These are phyloP conservation scores for Pachyseris speciosa DNA, from an alignment of 64 coral and sea anemone species.

Conservation along the genomic window DNA sequence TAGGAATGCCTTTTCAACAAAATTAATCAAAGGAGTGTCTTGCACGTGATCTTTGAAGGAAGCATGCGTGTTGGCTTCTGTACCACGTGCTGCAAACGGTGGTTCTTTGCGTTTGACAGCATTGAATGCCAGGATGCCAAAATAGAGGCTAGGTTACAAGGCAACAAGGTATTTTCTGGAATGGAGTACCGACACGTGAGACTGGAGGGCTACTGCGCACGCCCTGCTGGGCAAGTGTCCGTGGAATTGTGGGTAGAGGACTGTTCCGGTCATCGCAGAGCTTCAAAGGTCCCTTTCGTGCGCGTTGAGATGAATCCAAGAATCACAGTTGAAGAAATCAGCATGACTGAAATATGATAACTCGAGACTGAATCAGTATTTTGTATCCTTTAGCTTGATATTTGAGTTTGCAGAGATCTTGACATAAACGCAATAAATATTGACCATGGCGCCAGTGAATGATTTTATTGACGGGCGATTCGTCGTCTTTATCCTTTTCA, in stretches of 20 bases:
- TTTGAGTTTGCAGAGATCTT: no score
- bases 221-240: slow-evolving; percentile 50
- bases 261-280: slow-evolving; percentile 53
- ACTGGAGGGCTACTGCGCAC: slow-evolving; percentile 85
- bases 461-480: no score
- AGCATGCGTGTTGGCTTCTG: slow-evolving; percentile 91
- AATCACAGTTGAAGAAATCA: slow-evolving; percentile 75
- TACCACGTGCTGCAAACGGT: slow-evolving; percentile 83
- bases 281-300: slow-evolving; percentile 26
- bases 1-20: slow-evolving; percentile 86
- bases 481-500: no score
- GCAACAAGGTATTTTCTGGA: slow-evolving; percentile 53
- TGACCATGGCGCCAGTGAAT: no score
- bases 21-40: slow-evolving; percentile 18
- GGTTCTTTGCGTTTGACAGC: slow-evolving; percentile 84
- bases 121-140: slow-evolving; percentile 25
- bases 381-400: no score
- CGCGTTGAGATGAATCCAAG: slow-evolving; percentile 57
- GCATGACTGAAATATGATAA: slow-evolving; percentile 14
- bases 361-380: no score
- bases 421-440: no score
- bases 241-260: slow-evolving; percentile 89
- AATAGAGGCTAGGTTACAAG: slow-evolving; percentile 78
- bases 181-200: slow-evolving; percentile 80
- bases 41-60: slow-evolving; percentile 82